Evolutionary conservation across 37 sponge, comb jelly and placozoan species (phyloP), one percentile per base, ranked within the genome.

Genomic region (Bolinopsis microptera): DNA sequence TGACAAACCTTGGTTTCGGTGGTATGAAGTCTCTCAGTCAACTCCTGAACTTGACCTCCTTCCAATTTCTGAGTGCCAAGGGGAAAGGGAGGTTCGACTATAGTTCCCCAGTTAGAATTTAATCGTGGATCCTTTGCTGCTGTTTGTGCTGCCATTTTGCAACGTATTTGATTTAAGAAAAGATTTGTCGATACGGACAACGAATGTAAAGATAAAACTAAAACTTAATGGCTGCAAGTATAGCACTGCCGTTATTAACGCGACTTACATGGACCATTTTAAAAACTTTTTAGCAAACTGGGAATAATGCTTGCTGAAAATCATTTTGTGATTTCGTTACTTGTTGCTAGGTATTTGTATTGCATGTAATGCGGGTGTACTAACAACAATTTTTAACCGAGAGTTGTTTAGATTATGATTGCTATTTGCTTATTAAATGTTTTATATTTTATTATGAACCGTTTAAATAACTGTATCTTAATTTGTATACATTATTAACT

Each of bases 1-100:
- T n/a, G n/a, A 77, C 36, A 32, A 28, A 86, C 90, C 90, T 86
- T 86, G 13, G 61, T 86, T 41, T 86, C 90, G 0, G 90, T 86
- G n/a, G 90, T 86, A 48, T 86, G 90, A 41, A 86, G 90, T 30
- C 90, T 18, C 22, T 86, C 90, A 28, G 36, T 86, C 0, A 86
- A 39, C 30, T 86, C 90, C 8, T 36, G 23, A 35, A 86, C 90
- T 25, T 38, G 48, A 8, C 61, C 90, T 41, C 90, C 61, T 21
- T 8, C 41, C 48, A 86, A 24, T 41, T 86, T 86, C 90, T 86
- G 90, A 39, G 0, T 26, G 8, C 90, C 90, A 28, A 86, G 80
- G 1, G 80, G 80, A 36, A 77, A 77, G 36, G 80, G 80, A 1
- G 80, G 80, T 32, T 77, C 80, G 1, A 77, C 33, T 32, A 77